These are phyloP conservation scores for Busseola fusca DNA, from an alignment of 2,888 invertebrate species.

Conservation along the genomic window DNA sequence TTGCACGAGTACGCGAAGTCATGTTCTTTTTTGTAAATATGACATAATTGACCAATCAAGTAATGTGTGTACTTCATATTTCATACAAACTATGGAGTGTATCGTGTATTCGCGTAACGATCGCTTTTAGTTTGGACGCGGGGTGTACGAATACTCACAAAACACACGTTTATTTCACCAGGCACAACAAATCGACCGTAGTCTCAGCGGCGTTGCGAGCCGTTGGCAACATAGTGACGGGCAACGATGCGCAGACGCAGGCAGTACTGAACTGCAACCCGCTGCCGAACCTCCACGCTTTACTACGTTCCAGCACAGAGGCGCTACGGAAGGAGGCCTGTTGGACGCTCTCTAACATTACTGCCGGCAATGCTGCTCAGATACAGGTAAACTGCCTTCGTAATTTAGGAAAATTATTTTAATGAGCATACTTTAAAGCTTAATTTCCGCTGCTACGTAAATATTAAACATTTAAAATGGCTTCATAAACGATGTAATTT, in stretches of 20 bases:
- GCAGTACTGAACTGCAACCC: conserved; percentile 97
- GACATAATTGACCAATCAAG: neutral
- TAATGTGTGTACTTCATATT: neutral
- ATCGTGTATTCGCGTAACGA: neutral
- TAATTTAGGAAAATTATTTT: neutral
- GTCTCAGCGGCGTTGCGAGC: conserved; percentile 97
- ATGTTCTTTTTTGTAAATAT: neutral
- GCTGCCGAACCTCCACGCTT: conserved; percentile 92
- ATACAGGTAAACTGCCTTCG: conserved; percentile 91
- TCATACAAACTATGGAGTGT: neutral
- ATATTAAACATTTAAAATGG: neutral
- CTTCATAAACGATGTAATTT: neutral
- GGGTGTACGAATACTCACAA: neutral
- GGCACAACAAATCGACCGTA: conserved; percentile 95
- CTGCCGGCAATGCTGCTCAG: conserved; percentile 97
- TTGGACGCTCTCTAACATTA: conserved; percentile 99
- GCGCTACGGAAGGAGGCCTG: conserved; percentile 98
- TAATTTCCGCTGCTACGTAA: neutral
- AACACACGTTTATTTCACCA: conserved; percentile 70
- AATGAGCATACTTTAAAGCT: neutral
- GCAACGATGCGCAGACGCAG: conserved; percentile 98
- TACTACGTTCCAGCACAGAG: conserved; percentile 94
- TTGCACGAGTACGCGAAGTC: neutral
- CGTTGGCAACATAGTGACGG: conserved; percentile 99
- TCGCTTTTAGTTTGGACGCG: neutral